Conservation (phyloP, 2,797 vertebrate species). For the Tragopan temminckii region DNA sequence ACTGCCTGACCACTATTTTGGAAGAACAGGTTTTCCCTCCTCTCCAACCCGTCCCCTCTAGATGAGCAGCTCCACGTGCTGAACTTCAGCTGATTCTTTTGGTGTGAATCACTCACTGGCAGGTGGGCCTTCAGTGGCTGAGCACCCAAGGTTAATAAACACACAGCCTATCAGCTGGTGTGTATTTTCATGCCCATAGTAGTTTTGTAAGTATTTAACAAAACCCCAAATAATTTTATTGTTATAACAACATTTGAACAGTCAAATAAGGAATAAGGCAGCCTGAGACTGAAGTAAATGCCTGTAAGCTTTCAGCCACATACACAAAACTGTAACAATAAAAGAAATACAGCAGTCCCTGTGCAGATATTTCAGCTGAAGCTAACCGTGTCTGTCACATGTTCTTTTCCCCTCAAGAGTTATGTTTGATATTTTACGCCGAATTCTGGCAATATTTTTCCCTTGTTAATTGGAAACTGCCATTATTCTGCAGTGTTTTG, state of each 20-base stretch:
- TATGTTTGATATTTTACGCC: constrained; percentile 43
- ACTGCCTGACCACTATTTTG: too few species aligned
- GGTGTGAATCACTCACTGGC: constrained; percentile 5
- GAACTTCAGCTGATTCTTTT: constrained; percentile 20
- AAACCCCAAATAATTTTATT: constrained; percentile 18
- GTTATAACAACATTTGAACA: constrained; percentile 48
- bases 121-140: neutral
- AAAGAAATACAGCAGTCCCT: constrained; percentile 55
- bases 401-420: constrained; percentile 38
- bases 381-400: constrained; percentile 38
- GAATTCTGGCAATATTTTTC: constrained; percentile 24
- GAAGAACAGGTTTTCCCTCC: too few species aligned
- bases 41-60: neutral
- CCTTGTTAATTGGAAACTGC: constrained; percentile 49
- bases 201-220: constrained; percentile 33
- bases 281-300: constrained; percentile 23
- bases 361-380: constrained; percentile 25
- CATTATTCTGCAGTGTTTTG: neutral
- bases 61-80: neutral
- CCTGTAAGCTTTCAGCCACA: constrained; percentile 56
- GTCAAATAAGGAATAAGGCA: constrained; percentile 9
- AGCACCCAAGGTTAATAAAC: constrained; percentile 4
- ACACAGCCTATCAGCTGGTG: neutral
- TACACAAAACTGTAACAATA: constrained; percentile 52
- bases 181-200: constrained; percentile 37